Conservation (phyloP, 23 tunicate species). For the Corella eumyota region DNA sequence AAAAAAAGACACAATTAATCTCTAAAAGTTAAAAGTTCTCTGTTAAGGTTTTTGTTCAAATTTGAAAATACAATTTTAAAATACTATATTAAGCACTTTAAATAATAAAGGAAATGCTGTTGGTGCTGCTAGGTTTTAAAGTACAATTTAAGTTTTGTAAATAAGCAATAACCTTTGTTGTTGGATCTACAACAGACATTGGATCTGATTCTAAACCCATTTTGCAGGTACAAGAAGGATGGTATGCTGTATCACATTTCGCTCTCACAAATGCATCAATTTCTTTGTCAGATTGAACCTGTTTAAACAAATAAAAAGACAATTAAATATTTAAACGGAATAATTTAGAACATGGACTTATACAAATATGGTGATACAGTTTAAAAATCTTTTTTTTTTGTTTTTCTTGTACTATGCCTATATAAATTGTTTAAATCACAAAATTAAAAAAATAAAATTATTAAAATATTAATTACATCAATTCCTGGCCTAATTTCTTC, state of each 20-base stretch:
- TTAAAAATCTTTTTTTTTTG: no score
- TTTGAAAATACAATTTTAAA: background rate
- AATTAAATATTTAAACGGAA: background rate
- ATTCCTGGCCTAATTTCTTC: constrained; percentile 77
- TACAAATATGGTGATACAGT: no score
- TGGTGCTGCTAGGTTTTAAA: no score
- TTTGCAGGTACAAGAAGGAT: constrained; percentile 89
- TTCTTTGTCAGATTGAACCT: constrained; percentile 64
- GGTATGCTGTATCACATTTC: constrained; percentile 78
- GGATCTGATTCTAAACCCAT: constrained; percentile 73
- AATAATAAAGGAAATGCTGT: background rate
- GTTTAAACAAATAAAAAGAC: background rate
- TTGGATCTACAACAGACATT: constrained; percentile 77
- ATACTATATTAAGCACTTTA: background rate
- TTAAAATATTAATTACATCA: no score
- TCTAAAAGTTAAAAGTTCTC: no score
- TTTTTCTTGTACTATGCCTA: no score
- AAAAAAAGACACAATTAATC: no score
- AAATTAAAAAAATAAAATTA: no score
- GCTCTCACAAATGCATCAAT: constrained; percentile 80
- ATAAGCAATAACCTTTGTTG: constrained; percentile 34
- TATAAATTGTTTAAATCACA: no score
- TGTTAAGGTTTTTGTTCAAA: background rate
- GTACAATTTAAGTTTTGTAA: background rate
- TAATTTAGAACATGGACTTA: background rate